These are phyloP conservation scores for Gadopsis bispinosus DNA, from an alignment of 2,797 vertebrate species.

Conservation along the genomic window DNA sequence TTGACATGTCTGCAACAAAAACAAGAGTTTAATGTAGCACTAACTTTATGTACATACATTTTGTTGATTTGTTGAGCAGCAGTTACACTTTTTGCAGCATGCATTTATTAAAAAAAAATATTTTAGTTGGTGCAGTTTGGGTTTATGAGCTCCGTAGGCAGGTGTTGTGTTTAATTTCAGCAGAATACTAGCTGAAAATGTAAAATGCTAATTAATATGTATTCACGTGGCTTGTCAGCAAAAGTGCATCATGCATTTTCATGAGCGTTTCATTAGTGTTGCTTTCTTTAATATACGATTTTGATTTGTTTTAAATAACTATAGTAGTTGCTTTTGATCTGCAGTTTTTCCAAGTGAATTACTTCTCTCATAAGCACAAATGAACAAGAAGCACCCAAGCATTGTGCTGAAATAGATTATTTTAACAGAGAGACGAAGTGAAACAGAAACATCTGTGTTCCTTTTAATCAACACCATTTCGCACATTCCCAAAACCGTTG, in stretches of 20 bases:
- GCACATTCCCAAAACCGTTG: too few species aligned
- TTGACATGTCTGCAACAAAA: conserved; percentile 59
- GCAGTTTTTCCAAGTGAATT: not conserved
- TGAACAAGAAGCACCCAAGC: not conserved
- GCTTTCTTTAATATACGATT: not conserved
- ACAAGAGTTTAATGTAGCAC: conserved; percentile 27
- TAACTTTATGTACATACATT: not conserved
- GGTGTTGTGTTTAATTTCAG: conserved; percentile 22
- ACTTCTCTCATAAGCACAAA: not conserved
- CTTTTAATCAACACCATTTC: not conserved
- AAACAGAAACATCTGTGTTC: not conserved
- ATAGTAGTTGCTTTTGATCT: not conserved
- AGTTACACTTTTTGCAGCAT: not conserved
- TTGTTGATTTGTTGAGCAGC: conserved; percentile 21
- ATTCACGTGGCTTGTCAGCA: conserved; percentile 37
- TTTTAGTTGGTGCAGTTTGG: not conserved
- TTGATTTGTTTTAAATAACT: not conserved
- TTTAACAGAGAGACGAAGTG: not conserved
- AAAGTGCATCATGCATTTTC: conserved; percentile 48
- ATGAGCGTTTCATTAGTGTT: not conserved
- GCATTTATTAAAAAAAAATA: conserved; percentile 19
- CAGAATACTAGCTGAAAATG: conserved; percentile 43
- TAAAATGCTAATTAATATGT: conserved; percentile 34
- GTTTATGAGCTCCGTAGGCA: conserved; percentile 21
- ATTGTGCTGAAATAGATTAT: not conserved